A percentile compares a stretch with the other conserved stretches of the same genome.
Conservation (phyloP, 1,140 invertebrate species). For the Glossosoma conforme region DNA sequence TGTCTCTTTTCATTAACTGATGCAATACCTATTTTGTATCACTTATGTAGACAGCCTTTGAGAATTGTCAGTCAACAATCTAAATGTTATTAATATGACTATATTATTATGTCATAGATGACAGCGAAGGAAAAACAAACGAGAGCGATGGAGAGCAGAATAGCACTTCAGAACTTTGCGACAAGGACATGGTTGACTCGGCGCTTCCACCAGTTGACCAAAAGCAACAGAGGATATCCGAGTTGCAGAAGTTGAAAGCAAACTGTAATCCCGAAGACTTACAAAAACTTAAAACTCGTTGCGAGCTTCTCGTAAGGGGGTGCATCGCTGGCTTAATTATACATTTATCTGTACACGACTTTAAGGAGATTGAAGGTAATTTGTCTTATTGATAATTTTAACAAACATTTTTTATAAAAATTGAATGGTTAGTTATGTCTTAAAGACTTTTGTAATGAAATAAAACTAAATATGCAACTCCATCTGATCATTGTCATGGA, state of each 20-base stretch:
- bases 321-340: slow-evolving; percentile 75
- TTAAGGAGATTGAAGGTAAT: slow-evolving; percentile 78
- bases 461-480: not conserved
- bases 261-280: slow-evolving; percentile 78
- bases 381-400: not conserved
- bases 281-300: slow-evolving; percentile 64
- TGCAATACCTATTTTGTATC: too few species aligned
- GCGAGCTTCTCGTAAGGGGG: slow-evolving; percentile 58
- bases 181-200: slow-evolving; percentile 64
- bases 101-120: slow-evolving; percentile 36
- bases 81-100: too few species aligned
- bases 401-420: not conserved
- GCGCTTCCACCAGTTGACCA: slow-evolving; percentile 58
- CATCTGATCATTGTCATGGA: too few species aligned
- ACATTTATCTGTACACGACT: slow-evolving; percentile 74
- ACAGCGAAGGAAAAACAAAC: slow-evolving; percentile 41
- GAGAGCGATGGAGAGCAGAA: slow-evolving; percentile 40
- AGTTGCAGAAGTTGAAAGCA: slow-evolving; percentile 67
- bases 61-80: too few species aligned
- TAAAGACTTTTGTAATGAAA: not conserved
- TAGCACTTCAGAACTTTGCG: slow-evolving; percentile 50
- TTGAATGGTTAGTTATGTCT: not conserved
- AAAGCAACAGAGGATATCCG: slow-evolving; percentile 59
- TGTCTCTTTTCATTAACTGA: too few species aligned
- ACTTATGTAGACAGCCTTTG: too few species aligned